These are phyloP conservation scores for Apis cerana DNA, from an alignment of 1,140 invertebrate species.

Conservation along the genomic window DNA sequence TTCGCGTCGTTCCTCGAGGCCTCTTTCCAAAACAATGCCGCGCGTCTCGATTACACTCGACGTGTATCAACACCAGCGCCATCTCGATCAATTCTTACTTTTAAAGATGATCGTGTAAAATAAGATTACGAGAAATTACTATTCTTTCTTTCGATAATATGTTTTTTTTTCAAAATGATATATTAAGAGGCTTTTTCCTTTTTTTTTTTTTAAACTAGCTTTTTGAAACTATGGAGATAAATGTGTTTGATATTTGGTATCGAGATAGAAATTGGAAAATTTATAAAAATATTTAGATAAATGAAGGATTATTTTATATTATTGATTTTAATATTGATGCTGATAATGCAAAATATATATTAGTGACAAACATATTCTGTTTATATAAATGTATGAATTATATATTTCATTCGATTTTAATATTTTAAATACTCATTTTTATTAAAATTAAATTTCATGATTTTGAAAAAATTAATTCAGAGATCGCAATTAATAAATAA, in stretches of 20 bases:
- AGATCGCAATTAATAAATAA: too few relatives aligned
- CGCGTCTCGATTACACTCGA: conserved; percentile 38
- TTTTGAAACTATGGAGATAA: background rate
- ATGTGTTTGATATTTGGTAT: background rate
- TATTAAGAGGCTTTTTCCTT: background rate
- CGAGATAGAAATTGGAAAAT: background rate
- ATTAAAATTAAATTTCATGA: too few relatives aligned
- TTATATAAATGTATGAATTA: too few relatives aligned
- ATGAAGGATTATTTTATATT: background rate
- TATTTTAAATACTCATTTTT: too few relatives aligned
- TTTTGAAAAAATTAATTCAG: too few relatives aligned
- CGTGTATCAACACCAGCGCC: conserved; percentile 26
- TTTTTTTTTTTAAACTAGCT: background rate
- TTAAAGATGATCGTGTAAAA: background rate
- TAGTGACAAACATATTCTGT: too few relatives aligned
- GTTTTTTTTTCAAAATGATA: background rate
- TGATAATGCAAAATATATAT: too few relatives aligned
- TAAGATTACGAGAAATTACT: background rate
- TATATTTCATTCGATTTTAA: too few relatives aligned
- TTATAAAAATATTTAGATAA: background rate
- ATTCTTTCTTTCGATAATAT: background rate
- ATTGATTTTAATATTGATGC: too few relatives aligned
- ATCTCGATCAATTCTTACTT: background rate
- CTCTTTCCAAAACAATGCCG: conserved; percentile 52
- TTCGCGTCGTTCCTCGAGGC: conserved; percentile 30